Conservation (phyloP, 2,888 invertebrate genomes). For the Prosapia bicincta region DNA sequence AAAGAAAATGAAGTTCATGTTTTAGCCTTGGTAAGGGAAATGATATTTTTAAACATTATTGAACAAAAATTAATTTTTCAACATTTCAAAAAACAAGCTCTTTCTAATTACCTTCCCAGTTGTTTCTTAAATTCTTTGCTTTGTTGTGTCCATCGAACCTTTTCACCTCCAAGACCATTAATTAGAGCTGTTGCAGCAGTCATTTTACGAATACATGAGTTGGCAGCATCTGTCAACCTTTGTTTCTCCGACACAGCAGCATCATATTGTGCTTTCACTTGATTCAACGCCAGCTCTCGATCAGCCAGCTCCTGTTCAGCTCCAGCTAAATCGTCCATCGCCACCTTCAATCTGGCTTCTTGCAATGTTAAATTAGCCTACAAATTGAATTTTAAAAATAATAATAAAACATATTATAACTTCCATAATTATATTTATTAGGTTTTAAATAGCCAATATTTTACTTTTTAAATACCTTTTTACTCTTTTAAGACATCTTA, state of each 20-base stretch:
- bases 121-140: slow-evolving; percentile 91
- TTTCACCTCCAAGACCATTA: slow-evolving; percentile 90
- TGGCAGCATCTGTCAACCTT: slow-evolving; percentile 87
- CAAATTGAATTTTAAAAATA: neutral
- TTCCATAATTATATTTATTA: no score
- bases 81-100: no score
- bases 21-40: no score
- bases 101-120: slow-evolving; percentile 63
- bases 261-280: slow-evolving; percentile 91
- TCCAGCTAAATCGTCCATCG: slow-evolving; percentile 83
- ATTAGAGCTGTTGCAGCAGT: slow-evolving; percentile 93
- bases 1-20: no score
- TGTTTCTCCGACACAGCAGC: slow-evolving; percentile 91
- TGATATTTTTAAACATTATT: no score
- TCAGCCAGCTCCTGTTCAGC: slow-evolving; percentile 88
- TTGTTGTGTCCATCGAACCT: slow-evolving; percentile 92
- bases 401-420: no score
- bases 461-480: no score
- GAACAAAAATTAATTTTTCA: no score
- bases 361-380: slow-evolving; percentile 83
- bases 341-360: slow-evolving; percentile 84
- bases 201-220: slow-evolving; percentile 92
- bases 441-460: no score
- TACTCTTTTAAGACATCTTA: no score
- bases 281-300: slow-evolving; percentile 82